Evolutionary conservation across 1,140 invertebrate genomes (phyloP).

Genomic region (Rhagoletis pomonella): DNA sequence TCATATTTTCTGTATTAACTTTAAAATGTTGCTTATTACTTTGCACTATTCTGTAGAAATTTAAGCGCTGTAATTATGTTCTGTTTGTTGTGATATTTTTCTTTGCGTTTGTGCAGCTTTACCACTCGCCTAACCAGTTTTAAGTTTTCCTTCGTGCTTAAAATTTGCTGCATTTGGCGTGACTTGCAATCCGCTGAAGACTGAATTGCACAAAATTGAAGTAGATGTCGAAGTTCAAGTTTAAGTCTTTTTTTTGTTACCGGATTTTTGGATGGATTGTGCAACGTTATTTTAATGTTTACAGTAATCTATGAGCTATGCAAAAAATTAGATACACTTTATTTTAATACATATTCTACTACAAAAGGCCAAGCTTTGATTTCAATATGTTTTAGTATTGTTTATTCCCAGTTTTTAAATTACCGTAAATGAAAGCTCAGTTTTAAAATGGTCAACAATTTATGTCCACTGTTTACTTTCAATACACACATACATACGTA

Average conservation of each 20-base stretch:
- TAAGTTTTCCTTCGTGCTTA: neutral
- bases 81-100: neutral
- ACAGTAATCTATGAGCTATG: too few relatives aligned
- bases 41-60: neutral
- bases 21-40: neutral
- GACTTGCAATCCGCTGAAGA: neutral
- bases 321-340: too few relatives aligned
- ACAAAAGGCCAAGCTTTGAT: too few relatives aligned
- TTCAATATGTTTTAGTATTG: too few relatives aligned
- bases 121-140: neutral
- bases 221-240: slow-evolving; percentile 21
- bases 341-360: too few relatives aligned
- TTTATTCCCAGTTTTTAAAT: too few relatives aligned
- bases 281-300: neutral
- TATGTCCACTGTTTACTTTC: too few relatives aligned
- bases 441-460: too few relatives aligned
- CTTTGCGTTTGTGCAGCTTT: neutral
- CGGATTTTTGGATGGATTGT: neutral
- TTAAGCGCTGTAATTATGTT: neutral
- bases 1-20: neutral
- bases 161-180: neutral
- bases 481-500: too few relatives aligned
- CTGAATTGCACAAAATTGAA: neutral
- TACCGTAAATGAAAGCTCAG: too few relatives aligned
- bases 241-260: neutral